phyloP scores from a whole-genome alignment of 2,113 vertebrate species.

The human region DNA sequence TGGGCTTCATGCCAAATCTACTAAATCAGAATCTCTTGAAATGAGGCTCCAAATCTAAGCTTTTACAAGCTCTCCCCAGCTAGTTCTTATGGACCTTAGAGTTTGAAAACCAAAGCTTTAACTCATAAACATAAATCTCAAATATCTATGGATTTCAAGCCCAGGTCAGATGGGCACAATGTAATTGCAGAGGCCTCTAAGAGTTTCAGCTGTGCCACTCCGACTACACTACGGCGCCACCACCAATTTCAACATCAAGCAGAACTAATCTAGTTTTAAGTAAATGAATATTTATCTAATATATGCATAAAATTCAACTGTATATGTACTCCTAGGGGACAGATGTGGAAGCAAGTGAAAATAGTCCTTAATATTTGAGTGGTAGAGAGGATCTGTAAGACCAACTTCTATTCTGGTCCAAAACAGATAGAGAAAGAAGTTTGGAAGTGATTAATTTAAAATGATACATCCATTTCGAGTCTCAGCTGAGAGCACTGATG shows the following conservation, averaged over 20 bases:
- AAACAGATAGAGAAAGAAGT: conserved; percentile 40
- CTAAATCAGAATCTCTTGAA: neutral
- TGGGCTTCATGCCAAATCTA: neutral
- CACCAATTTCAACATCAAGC: neutral
- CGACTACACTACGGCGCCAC: neutral
- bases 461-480: conserved; percentile 44
- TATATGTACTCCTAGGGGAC: neutral
- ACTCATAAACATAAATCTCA: neutral
- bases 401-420: conserved; percentile 40
- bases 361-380: conserved; percentile 53
- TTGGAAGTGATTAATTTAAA: conserved; percentile 69
- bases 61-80: neutral
- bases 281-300: conserved; percentile 51
- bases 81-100: neutral
- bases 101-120: neutral
- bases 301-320: conserved; percentile 37
- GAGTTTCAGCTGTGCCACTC: neutral
- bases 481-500: conserved; percentile 19
- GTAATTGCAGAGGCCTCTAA: neutral
- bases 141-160: conserved; percentile 13
- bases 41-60: neutral
- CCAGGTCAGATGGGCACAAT: neutral
- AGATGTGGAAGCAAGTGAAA: conserved; percentile 40
- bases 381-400: conserved; percentile 33
- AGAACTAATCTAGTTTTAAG: conserved; percentile 33